Conservation (phyloP, 2,797 vertebrate species). For the Neosalanx taihuensis region DNA sequence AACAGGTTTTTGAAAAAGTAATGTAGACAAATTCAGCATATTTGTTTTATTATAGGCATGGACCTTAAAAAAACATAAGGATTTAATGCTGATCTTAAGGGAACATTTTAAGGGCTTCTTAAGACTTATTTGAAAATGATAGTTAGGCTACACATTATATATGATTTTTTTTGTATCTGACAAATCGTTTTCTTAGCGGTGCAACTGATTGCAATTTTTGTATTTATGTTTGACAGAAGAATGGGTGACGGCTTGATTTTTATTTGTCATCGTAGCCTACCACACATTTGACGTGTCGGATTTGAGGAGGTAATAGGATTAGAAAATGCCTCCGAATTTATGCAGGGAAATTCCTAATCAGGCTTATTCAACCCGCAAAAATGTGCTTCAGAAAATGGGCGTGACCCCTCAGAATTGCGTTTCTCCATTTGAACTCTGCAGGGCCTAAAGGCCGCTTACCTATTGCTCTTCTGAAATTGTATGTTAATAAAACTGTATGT, state of each 20-base stretch:
- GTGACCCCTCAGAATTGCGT: conserved; percentile 56
- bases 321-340: conserved; percentile 38
- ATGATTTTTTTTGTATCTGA: not conserved
- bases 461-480: conserved; percentile 5
- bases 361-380: conserved; percentile 18
- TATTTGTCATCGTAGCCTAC: conserved; percentile 21
- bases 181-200: not conserved
- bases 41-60: not conserved
- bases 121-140: no score
- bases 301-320: conserved; percentile 50
- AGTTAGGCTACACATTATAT: not conserved
- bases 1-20: not conserved
- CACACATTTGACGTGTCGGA: conserved; percentile 36
- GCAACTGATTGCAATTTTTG: not conserved
- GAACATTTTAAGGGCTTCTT: no score
- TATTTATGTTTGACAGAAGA: conserved; percentile 7
- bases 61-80: not conserved
- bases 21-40: not conserved
- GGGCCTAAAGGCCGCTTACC: conserved; percentile 36
- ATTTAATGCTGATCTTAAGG: no score
- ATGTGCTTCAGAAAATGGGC: conserved; percentile 48
- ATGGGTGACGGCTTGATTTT: not conserved
- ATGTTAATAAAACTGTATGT: not conserved
- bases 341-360: conserved; percentile 56
- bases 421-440: conserved; percentile 30